phyloP scores from a whole-genome alignment of 2,797 vertebrate genomes.

The Notoglanidium macrostoma region DNA sequence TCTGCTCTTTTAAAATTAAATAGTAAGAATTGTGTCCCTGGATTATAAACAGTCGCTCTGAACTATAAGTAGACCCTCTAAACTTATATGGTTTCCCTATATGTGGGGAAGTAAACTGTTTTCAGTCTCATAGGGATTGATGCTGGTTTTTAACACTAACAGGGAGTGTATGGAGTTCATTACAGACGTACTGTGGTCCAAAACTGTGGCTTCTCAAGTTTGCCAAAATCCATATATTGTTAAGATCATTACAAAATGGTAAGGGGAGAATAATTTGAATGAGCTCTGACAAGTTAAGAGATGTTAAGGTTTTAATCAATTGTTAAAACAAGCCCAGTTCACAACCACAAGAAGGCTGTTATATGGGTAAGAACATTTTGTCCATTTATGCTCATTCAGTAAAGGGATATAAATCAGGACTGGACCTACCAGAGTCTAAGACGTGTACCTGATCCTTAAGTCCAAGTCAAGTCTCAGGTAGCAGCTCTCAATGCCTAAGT shows the following conservation, averaged over 20 bases:
- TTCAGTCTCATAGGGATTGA: slow-evolving; percentile 17
- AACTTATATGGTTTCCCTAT: not conserved
- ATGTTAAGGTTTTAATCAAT: not conserved
- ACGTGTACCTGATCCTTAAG: not conserved
- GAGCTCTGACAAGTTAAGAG: slow-evolving; percentile 17
- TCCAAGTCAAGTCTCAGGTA: not conserved
- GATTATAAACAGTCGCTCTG: slow-evolving; percentile 11
- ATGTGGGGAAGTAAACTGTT: not conserved
- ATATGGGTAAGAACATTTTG: not conserved
- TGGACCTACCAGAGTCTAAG: not conserved
- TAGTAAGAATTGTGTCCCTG: slow-evolving; percentile 2
- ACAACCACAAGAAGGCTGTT: not conserved
- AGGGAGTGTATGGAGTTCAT: slow-evolving; percentile 34
- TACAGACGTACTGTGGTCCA: slow-evolving; percentile 4
- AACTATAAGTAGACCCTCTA: slow-evolving; percentile 18
- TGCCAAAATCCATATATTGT: slow-evolving; percentile 16
- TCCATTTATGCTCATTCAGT: not conserved
- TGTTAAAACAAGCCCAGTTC: not conserved
- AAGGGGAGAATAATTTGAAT: slow-evolving; percentile 10
- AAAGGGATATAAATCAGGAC: not conserved
- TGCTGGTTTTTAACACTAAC: not conserved
- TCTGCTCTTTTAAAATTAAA: slow-evolving; percentile 26
- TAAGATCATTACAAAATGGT: slow-evolving; percentile 11
- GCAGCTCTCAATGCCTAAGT: not conserved
- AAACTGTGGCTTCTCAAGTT: slow-evolving; percentile 28